phyloP scores from a whole-genome alignment of 2,888 invertebrate species.

The Galerucella calmariensis region DNA sequence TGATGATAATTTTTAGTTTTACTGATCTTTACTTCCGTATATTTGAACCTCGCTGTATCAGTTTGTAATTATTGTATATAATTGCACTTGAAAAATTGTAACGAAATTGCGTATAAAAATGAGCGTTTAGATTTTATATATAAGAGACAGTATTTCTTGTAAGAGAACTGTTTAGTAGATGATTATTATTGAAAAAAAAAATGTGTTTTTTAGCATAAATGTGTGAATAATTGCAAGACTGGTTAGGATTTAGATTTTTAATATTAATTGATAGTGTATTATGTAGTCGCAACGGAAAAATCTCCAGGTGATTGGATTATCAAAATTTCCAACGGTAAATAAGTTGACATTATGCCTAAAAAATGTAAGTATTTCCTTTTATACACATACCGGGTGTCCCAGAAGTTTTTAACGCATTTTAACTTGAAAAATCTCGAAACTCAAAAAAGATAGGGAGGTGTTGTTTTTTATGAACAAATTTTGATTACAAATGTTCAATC shows the following conservation, averaged over 20 bases:
- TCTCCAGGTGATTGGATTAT: not conserved
- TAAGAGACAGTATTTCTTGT: constrained; percentile 7
- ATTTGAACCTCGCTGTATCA: not conserved
- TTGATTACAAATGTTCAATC: too few relatives aligned
- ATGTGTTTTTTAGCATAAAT: constrained; percentile 55
- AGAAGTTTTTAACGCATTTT: too few relatives aligned
- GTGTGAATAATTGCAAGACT: constrained; percentile 64
- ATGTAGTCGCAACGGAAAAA: not conserved
- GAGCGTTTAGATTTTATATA: constrained; percentile 15
- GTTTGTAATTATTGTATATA: constrained; percentile 51
- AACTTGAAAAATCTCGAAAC: too few relatives aligned
- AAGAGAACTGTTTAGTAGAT: constrained; percentile 8
- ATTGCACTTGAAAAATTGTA: constrained; percentile 33
- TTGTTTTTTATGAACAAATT: too few relatives aligned
- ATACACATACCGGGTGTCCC: too few relatives aligned
- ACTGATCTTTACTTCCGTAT: not conserved
- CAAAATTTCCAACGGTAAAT: not conserved
- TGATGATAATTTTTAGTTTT: not conserved
- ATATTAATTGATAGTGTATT: constrained; percentile 3
- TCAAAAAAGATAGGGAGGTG: too few relatives aligned
- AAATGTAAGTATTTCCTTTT: too few relatives aligned
- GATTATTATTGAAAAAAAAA: constrained; percentile 8
- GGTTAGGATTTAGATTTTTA: constrained; percentile 58
- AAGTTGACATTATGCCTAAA: not conserved
- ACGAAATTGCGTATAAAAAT: constrained; percentile 10